phyloP scores from a whole-genome alignment of 2,888 invertebrate species.

The Spodoptera littoralis region DNA sequence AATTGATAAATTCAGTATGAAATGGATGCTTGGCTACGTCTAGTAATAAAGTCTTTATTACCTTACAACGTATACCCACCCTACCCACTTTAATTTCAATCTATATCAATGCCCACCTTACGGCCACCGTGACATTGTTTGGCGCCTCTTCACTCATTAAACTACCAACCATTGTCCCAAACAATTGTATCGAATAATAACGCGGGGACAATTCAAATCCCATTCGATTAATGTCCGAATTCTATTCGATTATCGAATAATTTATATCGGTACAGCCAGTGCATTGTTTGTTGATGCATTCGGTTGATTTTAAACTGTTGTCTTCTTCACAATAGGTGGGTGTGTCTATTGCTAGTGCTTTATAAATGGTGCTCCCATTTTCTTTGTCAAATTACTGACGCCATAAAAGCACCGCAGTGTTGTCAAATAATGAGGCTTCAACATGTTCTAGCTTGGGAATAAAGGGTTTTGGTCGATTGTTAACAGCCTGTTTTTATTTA shows the following conservation, averaged over 20 bases:
- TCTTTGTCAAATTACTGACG: constrained; percentile 21
- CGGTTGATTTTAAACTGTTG: constrained; percentile 45
- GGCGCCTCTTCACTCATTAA: constrained; percentile 61
- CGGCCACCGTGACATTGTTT: constrained; percentile 59
- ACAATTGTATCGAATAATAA: constrained; percentile 60
- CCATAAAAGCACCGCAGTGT: constrained; percentile 33
- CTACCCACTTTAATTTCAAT: constrained; percentile 42
- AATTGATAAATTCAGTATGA: too few species aligned
- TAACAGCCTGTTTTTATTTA: too few species aligned
- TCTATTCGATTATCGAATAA: constrained; percentile 65
- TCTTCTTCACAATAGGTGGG: constrained; percentile 49
- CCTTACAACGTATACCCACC: constrained; percentile 22
- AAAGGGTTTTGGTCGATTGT: background rate
- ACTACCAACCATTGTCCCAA: constrained; percentile 54
- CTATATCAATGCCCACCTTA: constrained; percentile 49
- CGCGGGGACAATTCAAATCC: constrained; percentile 56
- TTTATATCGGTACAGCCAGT: constrained; percentile 58
- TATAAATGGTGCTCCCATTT: constrained; percentile 38
- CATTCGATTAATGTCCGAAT: constrained; percentile 64
- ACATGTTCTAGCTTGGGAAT: constrained; percentile 1
- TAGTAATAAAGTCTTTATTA: background rate
- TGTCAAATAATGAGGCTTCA: constrained; percentile 19
- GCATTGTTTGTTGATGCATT: constrained; percentile 54
- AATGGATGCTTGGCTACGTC: too few species aligned
- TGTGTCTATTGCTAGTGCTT: constrained; percentile 33